Conservation (phyloP, 2,797 vertebrate species). For the Orientallactaga sibirica region DNA sequence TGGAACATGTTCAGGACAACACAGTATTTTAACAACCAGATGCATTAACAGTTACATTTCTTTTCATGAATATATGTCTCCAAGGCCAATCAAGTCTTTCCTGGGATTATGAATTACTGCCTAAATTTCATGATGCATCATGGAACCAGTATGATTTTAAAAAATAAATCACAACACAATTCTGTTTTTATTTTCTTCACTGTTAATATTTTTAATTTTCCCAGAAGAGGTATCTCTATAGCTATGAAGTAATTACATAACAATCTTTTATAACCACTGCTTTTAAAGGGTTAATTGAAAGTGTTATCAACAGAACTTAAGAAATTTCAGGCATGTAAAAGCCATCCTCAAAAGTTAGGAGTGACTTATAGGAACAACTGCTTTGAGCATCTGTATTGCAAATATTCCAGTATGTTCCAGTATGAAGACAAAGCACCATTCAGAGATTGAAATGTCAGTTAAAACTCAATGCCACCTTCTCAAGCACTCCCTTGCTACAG, state of each 20-base stretch:
- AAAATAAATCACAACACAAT: background rate
- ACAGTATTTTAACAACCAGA: background rate
- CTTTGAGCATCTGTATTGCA: conserved; percentile 56
- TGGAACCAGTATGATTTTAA: background rate
- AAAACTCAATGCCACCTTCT: conserved; percentile 79
- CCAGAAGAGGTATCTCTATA: background rate
- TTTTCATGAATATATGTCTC: background rate
- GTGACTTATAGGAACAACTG: conserved; percentile 36
- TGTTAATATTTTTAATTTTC: conserved; percentile 23
- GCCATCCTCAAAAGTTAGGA: conserved; percentile 36
- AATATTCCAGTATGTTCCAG: background rate
- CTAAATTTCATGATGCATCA: background rate
- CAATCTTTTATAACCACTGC: background rate
- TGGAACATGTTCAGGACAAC: background rate
- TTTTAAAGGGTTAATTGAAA: conserved; percentile 40
- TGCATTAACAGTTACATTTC: background rate
- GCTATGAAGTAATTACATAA: background rate
- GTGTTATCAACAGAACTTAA: conserved; percentile 25
- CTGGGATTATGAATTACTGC: background rate
- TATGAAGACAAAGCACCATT: conserved; percentile 79
- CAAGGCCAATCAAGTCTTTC: background rate
- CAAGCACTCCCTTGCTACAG: conserved; percentile 82
- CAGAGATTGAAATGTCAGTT: conserved; percentile 82
- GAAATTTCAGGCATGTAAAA: conserved; percentile 65
- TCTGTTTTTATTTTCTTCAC: background rate